Percentiles rank a stretch among this genome's conserved stretches.
These are phyloP conservation scores for Mechanitis mazaeus DNA, from an alignment of 2,888 invertebrate species.

Conservation along the genomic window DNA sequence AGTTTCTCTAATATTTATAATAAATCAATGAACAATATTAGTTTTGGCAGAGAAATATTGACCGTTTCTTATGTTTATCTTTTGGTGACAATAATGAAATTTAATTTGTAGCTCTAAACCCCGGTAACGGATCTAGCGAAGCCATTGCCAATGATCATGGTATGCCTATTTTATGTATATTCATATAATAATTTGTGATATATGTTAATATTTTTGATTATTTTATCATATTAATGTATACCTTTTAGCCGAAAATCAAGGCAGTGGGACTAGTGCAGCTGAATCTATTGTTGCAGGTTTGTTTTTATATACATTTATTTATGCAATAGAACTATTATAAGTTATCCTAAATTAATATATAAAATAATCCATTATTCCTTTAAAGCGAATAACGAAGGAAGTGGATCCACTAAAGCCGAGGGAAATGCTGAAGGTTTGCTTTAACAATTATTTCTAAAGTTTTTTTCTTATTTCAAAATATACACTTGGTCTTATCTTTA, in stretches of 20 bases:
- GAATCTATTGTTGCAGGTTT: background rate
- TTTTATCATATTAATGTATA: too few species aligned
- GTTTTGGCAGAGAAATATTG: too few species aligned
- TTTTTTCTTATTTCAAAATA: too few species aligned
- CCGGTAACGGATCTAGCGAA: slow-evolving; percentile 4
- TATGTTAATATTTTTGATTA: background rate
- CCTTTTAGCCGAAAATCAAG: background rate
- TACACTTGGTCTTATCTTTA: too few species aligned
- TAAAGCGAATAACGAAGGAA: slow-evolving; percentile 1
- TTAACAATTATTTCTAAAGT: background rate
- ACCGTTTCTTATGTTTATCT: too few species aligned
- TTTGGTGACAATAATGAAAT: background rate
- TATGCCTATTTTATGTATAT: background rate
- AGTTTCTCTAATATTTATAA: too few species aligned
- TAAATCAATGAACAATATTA: too few species aligned
- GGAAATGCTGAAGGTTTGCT: slow-evolving; percentile 1
- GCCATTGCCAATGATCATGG: slow-evolving; percentile 6
- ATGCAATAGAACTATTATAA: background rate
- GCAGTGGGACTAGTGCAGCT: background rate
- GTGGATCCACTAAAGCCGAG: slow-evolving; percentile 5
- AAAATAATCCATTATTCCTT: background rate
- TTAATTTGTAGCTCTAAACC: slow-evolving; percentile 9
- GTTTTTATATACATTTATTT: background rate
- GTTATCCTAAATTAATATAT: background rate
- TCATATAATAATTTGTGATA: background rate